Percentiles rank a stretch among this genome's conserved stretches.
phyloP scores from a whole-genome alignment of 2,888 invertebrate species.

The Xanthorhoe spadicearia region DNA sequence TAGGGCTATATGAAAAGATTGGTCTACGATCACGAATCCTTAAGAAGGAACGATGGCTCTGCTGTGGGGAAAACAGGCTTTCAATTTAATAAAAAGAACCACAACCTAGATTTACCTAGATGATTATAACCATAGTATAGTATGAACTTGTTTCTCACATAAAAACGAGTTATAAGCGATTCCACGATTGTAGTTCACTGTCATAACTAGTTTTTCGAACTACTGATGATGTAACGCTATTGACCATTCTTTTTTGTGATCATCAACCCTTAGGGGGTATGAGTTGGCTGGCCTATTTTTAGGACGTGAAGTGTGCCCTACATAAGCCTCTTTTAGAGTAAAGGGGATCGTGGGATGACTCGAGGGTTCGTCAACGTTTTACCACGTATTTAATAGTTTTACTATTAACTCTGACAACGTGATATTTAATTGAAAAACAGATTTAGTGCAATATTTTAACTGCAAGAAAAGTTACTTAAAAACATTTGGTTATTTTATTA shows the following conservation, averaged over 20 bases:
- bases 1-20: too few species aligned
- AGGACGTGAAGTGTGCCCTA: slow-evolving; percentile 22
- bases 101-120: too few species aligned
- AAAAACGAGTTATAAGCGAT: neutral
- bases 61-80: too few species aligned
- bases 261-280: neutral
- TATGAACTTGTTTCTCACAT: neutral
- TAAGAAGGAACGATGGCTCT: too few species aligned
- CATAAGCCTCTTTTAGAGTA: slow-evolving; percentile 19
- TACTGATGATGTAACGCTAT: neutral
- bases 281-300: slow-evolving; percentile 18
- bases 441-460: too few species aligned
- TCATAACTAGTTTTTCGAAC: neutral
- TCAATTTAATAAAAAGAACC: too few species aligned
- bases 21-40: too few species aligned
- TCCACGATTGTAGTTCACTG: neutral
- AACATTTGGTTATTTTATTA: too few species aligned
- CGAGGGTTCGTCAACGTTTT: neutral
- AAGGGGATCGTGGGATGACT: slow-evolving; percentile 4
- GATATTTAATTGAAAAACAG: neutral
- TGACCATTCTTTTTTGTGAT: neutral
- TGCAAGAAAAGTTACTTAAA: too few species aligned
- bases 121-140: too few species aligned
- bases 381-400: neutral
- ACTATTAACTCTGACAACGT: neutral